Base-by-base conservation (phyloP, 1,140 invertebrate species). In the Luehdorfia chinensis region DNA sequence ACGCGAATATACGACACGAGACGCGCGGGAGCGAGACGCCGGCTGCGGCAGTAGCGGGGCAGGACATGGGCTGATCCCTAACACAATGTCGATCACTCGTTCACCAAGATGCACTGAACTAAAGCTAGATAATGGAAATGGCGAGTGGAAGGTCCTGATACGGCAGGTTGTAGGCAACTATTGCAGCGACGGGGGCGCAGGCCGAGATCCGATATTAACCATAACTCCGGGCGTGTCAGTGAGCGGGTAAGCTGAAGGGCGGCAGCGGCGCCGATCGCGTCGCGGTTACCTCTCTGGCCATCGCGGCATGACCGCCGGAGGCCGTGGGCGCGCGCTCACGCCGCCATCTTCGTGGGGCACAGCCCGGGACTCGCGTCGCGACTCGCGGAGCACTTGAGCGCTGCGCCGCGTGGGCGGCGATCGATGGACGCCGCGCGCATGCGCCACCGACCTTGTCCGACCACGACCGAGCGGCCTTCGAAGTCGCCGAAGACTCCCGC, bases 301-400 rank as follows among this genome's bases (percentile, higher is more conserved):
- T 87, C 83, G 84, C 85, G 83, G 81, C 85, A 85, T 86, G 84
- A 84, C 80, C 80, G 80, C 81, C 78, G 78, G 78, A 78, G 81
- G 80, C 80, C 80, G 78, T 66, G 69, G 75, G 77, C 77, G 79
- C 79, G 76, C 70, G 79, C 66, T 80, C 71, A 84, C 83, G 83
- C 79, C 80, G 77, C 76, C 79, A 81, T 77, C 71, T 67, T 77
- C 71, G 67, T 71, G 71, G 71, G 69, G 73, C 75, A 70, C 57
- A 67, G 75, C 66, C 69, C 75, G 75, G 74, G 72, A 63, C 67
- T 73, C 75, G 68, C 69, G 72, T 69, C 65, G 64, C 71, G 72
- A 68, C 69, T 76, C 76, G 66, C 69, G 67, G 71, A 62, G 53
- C 64, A 67, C 69, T 75, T 55, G 48, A 52, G 69, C 60, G 76